These are phyloP conservation scores for Agrilus cyanescens DNA, from an alignment of 2,888 invertebrate genomes.

Conservation along the genomic window DNA sequence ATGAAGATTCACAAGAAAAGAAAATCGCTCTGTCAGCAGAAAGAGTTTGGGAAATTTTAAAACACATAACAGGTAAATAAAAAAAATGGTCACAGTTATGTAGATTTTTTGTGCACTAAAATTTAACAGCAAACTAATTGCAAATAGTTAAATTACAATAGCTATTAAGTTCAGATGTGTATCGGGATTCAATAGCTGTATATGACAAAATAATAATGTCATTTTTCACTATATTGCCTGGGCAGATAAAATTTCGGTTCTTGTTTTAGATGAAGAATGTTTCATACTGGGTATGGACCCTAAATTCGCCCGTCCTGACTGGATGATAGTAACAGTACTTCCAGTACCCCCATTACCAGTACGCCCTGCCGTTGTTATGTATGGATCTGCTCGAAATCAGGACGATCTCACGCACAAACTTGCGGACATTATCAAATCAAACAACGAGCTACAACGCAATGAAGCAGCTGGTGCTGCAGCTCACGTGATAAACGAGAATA, in stretches of 20 bases:
- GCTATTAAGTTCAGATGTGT: too few species aligned
- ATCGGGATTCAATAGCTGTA: not conserved
- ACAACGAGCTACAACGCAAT: constrained; percentile 89
- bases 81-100: not conserved
- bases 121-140: too few species aligned
- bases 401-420: constrained; percentile 99
- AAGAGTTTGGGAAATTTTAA: constrained; percentile 92
- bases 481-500: constrained; percentile 93
- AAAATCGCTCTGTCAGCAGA: constrained; percentile 92
- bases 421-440: constrained; percentile 95
- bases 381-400: constrained; percentile 96
- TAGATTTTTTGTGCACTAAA: not conserved
- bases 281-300: constrained; percentile 93
- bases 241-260: too few species aligned
- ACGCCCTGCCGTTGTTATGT: constrained; percentile 97
- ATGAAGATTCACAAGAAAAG: constrained; percentile 96
- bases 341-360: constrained; percentile 96
- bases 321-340: constrained; percentile 97
- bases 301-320: constrained; percentile 93
- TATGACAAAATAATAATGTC: too few species aligned
- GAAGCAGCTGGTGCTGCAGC: constrained; percentile 96
- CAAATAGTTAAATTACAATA: too few species aligned
- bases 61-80: constrained; percentile 64
- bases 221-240: too few species aligned
- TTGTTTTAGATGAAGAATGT: constrained; percentile 77